Base-by-base conservation (phyloP, 2,888 invertebrate genomes). In the Campoletis raptor region DNA sequence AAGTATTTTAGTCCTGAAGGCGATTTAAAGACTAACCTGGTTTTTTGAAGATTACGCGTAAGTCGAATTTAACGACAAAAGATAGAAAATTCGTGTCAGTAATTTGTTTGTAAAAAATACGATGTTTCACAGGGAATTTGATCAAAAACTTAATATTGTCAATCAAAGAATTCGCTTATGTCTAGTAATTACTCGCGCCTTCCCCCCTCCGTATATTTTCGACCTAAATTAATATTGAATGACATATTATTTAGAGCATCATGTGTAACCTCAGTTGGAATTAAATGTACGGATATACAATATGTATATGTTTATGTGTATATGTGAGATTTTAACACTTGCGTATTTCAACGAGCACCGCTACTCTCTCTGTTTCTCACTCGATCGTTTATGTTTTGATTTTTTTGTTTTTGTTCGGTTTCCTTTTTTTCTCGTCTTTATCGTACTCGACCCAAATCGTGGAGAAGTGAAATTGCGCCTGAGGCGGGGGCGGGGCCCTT, bases 381-480 rank as follows among this genome's bases (percentile, higher is more conserved):
- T 70, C 48, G 36, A 36, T 85, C 70, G 81, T 76, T 73, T 81
- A 70, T 48, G 67, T 69, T 76, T 57, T 81, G 1, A 30, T 66
- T 70, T 5, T n/a, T 78, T 42, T 54, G 73, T 82, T 57, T 79
- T 80, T 72, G 36, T 81, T 74, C 52, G 54, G 40, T 79, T 78
- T 57, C 18, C 40, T 76, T 81, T 85, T 87, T 83, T 86, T 64
- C 64, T 73, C 61, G 61, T 82, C 64, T 81, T 83, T 82, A 74
- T 87, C 83, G 83, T 69, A 73, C 76, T 86, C 91, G 91, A 92
- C 92, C 92, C 91, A 90, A 89, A 92, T 92, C 91, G 90, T 88
- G 89, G 69, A 77, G 87, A 90, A 93, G 92, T 93, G 93, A 93
- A 93, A 93, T 92, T 92, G 86, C 86, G 93, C 93, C 90, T 76